These are phyloP conservation scores for Acyrthosiphon pisum DNA, from an alignment of 1,140 invertebrate species.

Conservation along the genomic window DNA sequence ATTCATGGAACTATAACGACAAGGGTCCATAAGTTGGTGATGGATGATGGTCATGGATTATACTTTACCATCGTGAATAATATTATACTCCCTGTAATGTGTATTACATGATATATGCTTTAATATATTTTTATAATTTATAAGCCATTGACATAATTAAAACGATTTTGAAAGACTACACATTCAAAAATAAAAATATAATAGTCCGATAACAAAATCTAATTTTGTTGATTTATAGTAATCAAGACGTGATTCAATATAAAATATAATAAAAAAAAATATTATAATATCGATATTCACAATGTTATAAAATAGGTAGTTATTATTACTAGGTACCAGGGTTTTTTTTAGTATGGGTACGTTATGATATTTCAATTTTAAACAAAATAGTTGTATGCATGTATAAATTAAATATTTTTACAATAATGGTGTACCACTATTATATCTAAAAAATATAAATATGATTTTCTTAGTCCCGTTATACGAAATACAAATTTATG, in stretches of 20 bases:
- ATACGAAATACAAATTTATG: neutral
- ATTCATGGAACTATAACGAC: constrained; percentile 51
- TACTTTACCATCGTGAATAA: neutral
- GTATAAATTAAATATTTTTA: neutral
- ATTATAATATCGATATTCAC: neutral
- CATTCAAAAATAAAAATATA: neutral
- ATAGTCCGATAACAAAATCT: neutral
- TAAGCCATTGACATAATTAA: neutral
- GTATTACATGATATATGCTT: neutral
- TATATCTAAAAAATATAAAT: neutral
- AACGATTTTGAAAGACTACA: neutral
- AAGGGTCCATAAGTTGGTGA: constrained; percentile 36
- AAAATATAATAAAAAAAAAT: too few species aligned
- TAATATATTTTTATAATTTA: constrained; percentile 27
- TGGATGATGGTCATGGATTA: constrained; percentile 46
- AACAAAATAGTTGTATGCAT: neutral
- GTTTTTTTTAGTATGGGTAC: too few species aligned
- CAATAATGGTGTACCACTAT: neutral
- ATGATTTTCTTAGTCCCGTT: neutral
- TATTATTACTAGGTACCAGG: neutral
- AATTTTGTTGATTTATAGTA: neutral
- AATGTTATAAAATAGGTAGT: neutral
- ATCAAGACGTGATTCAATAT: neutral
- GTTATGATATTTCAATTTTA: neutral
- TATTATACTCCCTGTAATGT: neutral